Conservation (phyloP, 2,113 vertebrate genomes). For the Hystrix cristata region DNA sequence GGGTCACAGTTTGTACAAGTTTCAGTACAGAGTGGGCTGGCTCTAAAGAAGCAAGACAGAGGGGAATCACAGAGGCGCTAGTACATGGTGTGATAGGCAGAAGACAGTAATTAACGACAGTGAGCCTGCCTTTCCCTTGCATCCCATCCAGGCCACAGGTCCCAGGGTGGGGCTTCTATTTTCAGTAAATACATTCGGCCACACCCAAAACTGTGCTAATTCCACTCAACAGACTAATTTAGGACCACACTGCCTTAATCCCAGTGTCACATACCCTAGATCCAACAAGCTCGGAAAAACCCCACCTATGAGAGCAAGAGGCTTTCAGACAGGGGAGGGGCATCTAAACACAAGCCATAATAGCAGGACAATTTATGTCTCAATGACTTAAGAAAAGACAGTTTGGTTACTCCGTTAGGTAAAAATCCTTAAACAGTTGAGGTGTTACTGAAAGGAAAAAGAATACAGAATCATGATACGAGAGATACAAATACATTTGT, state of each 20-base stretch:
- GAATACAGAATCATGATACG: not conserved
- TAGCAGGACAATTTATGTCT: not conserved
- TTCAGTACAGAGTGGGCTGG: no score
- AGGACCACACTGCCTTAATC: not conserved
- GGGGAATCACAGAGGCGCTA: not conserved
- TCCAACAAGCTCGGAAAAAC: not conserved
- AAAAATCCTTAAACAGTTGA: not conserved
- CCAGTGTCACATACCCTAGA: not conserved
- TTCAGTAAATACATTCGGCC: not conserved
- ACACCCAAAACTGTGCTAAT: not conserved
- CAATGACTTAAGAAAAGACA: not conserved
- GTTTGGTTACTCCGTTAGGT: not conserved
- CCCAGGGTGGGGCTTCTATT: not conserved
- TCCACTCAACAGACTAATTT: not conserved
- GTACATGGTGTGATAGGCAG: not conserved
- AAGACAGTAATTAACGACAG: fast-evolving
- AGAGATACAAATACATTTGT: not conserved
- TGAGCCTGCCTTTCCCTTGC: not conserved
- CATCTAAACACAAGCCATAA: not conserved
- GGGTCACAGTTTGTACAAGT: no score
- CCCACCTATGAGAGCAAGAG: not conserved
- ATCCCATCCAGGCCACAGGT: not conserved
- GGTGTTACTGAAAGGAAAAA: not conserved
- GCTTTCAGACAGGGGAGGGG: no score
- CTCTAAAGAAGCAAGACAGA: not conserved